These are phyloP conservation scores for Bradypodion ventrale DNA, from an alignment of 2,797 vertebrate genomes.

Conservation along the genomic window DNA sequence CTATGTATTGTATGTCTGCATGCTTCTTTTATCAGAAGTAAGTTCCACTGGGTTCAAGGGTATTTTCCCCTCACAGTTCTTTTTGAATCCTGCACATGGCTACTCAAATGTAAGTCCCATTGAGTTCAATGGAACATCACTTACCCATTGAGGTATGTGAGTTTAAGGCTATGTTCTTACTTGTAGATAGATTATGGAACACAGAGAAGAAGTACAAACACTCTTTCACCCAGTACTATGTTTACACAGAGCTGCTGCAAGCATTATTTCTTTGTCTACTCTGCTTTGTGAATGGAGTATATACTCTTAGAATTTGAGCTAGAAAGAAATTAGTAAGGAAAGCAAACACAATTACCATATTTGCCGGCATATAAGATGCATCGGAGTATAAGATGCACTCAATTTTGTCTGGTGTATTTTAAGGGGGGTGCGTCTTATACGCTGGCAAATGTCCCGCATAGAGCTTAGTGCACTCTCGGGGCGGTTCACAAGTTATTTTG, in stretches of 20 bases:
- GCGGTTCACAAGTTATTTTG: too few relatives aligned
- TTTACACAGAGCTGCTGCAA: not conserved
- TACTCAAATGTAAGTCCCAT: not conserved
- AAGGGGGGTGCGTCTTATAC: too few relatives aligned
- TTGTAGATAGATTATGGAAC: not conserved
- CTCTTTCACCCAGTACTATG: not conserved
- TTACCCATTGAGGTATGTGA: not conserved
- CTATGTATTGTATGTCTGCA: not conserved
- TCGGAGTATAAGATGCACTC: too few relatives aligned
- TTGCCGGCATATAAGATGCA: too few relatives aligned
- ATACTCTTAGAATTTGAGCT: not conserved
- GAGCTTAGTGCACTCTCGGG: too few relatives aligned
- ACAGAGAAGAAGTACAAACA: not conserved
- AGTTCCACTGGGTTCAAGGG: not conserved
- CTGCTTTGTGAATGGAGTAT: not conserved
- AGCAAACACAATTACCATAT: too few relatives aligned
- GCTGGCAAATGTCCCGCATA: too few relatives aligned
- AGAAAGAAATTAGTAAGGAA: not conserved
- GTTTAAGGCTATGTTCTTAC: not conserved
- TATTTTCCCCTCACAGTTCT: not conserved
- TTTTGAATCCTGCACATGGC: not conserved
- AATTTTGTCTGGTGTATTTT: too few relatives aligned
- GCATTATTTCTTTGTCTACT: not conserved
- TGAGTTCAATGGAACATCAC: not conserved
- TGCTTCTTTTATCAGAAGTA: not conserved